These are phyloP conservation scores for Ypsolopha scabrella DNA, from an alignment of 2,888 invertebrate species.

Conservation along the genomic window DNA sequence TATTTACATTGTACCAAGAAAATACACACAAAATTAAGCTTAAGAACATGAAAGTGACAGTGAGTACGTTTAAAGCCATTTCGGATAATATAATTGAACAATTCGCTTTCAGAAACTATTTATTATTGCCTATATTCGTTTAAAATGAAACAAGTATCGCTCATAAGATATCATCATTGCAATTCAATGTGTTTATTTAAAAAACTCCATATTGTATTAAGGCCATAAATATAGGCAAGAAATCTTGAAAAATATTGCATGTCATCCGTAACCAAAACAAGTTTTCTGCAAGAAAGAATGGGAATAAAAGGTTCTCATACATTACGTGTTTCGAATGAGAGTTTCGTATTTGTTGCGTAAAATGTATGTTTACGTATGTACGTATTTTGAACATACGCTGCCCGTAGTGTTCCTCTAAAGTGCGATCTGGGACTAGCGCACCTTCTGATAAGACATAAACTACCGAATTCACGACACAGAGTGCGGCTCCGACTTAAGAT, in stretches of 20 bases:
- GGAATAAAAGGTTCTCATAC: too few relatives aligned
- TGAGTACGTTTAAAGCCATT: not conserved
- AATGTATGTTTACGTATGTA: constrained; percentile 10
- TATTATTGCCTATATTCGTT: not conserved
- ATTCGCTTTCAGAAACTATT: not conserved
- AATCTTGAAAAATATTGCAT: constrained; percentile 11
- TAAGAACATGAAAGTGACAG: not conserved
- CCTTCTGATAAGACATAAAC: constrained; percentile 64
- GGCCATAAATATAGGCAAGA: constrained; percentile 26
- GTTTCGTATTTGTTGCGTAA: constrained; percentile 11
- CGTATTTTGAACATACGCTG: constrained; percentile 32
- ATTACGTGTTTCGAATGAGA: constrained; percentile 39
- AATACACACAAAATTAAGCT: not conserved
- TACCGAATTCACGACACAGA: constrained; percentile 27
- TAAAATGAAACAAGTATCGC: not conserved
- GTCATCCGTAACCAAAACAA: not conserved
- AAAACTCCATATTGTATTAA: not conserved
- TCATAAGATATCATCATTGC: not conserved
- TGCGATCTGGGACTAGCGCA: constrained; percentile 70
- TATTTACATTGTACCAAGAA: constrained; percentile 15
- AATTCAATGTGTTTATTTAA: constrained; percentile 1
- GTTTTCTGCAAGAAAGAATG: constrained; percentile 4
- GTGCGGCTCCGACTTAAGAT: constrained; percentile 15
- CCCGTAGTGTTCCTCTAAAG: constrained; percentile 55
- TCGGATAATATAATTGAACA: not conserved